Percentiles rank a stretch among this genome's conserved stretches.
Conservation (phyloP, 2,113 vertebrate species). For the Pollimyrus isidori region DNA sequence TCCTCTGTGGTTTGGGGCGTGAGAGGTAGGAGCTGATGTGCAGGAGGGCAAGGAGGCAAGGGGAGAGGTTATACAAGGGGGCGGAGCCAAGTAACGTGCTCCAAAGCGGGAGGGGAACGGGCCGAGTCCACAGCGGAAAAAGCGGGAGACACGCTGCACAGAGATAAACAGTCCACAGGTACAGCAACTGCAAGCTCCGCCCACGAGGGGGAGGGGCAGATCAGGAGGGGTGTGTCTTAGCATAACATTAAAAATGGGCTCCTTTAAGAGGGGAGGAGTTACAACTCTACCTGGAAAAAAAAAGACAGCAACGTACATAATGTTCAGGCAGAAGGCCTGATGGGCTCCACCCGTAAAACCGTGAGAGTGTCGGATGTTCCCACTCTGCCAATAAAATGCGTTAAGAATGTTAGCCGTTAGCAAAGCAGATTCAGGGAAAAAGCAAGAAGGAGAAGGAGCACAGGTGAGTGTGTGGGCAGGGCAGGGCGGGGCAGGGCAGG, state of each 20-base stretch:
- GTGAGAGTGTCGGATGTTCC: neutral
- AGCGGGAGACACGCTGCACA: neutral
- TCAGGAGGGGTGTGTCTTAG: neutral
- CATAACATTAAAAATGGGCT: neutral
- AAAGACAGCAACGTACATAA: neutral
- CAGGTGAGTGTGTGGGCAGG: neutral
- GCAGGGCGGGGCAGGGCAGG: neutral
- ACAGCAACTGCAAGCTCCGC: neutral
- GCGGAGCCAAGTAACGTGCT: neutral
- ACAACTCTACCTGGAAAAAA: constrained; percentile 1
- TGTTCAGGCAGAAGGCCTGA: neutral
- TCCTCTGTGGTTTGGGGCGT: neutral
- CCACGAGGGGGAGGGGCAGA: neutral
- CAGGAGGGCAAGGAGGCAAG: constrained; percentile 1
- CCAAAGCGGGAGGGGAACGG: neutral
- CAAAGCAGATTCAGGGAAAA: neutral
- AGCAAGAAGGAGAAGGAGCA: neutral
- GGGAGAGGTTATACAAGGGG: neutral
- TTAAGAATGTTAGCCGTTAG: constrained; percentile 1
- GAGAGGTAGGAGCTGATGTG: neutral
- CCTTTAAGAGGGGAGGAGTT: neutral
- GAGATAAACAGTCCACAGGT: neutral
- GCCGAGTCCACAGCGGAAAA: neutral
- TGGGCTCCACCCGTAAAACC: neutral
- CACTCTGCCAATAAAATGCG: neutral